phyloP scores from a whole-genome alignment of 2,113 vertebrate genomes.

The Neogale vison region DNA sequence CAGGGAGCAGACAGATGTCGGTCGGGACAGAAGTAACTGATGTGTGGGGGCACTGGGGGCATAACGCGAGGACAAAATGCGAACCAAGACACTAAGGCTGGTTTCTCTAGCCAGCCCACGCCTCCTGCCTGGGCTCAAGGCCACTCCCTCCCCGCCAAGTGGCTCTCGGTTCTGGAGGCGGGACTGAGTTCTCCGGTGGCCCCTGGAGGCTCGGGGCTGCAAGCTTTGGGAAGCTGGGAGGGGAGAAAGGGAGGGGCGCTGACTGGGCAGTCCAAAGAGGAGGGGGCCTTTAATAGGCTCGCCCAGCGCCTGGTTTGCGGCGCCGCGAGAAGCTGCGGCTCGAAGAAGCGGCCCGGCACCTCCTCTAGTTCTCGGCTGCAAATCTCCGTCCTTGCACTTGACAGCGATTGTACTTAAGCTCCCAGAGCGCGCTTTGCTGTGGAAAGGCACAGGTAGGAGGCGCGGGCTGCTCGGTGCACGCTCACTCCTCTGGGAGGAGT shows the following conservation, averaged over 20 bases:
- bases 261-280: constrained; percentile 65
- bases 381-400: constrained; percentile 72
- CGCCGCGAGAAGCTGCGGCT: constrained; percentile 58
- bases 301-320: constrained; percentile 38
- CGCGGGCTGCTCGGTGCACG: constrained; percentile 46
- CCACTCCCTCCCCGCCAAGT: constrained; percentile 76
- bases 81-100: background rate
- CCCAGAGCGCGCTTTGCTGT: constrained; percentile 44
- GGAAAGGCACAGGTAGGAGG: constrained; percentile 74
- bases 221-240: constrained; percentile 69
- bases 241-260: constrained; percentile 64
- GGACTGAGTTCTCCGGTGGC: constrained; percentile 71
- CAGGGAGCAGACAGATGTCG: background rate
- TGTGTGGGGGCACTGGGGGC: background rate
- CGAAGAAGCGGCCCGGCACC: constrained; percentile 63
- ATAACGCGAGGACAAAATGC: background rate
- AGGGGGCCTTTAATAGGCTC: constrained; percentile 74
- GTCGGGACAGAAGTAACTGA: background rate
- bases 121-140: constrained; percentile 65
- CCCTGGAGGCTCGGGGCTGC: constrained; percentile 61
- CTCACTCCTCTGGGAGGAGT: constrained; percentile 36
- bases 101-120: constrained; percentile 56
- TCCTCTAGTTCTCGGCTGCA: constrained; percentile 54
- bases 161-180: constrained; percentile 70
- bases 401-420: constrained; percentile 64